These are phyloP conservation scores for Myotis pilosus DNA, from an alignment of 2,797 vertebrate species.

Conservation along the genomic window DNA sequence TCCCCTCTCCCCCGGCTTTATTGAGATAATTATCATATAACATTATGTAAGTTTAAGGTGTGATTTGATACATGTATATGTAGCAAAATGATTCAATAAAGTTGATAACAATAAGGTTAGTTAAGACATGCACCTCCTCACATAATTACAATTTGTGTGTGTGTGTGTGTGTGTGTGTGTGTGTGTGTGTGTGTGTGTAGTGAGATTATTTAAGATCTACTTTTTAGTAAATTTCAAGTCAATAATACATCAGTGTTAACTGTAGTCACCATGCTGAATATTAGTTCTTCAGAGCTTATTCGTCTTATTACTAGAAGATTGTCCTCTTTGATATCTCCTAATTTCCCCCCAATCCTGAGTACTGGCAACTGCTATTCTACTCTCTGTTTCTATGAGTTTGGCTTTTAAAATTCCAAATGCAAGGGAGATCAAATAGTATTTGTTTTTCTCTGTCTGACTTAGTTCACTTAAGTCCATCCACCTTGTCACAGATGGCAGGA, in stretches of 20 bases:
- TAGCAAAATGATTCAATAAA: background rate
- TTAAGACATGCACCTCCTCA: background rate
- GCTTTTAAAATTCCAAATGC: background rate
- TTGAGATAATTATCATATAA: background rate
- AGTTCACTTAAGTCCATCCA: background rate
- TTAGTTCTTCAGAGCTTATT: background rate
- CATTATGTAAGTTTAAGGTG: background rate
- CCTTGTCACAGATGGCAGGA: background rate
- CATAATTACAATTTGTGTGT: background rate
- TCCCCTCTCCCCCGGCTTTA: background rate
- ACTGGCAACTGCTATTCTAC: background rate
- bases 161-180: too few relatives aligned
- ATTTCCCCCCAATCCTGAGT: background rate
- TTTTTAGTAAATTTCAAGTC: background rate
- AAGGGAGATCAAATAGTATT: background rate
- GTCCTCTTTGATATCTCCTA: background rate
- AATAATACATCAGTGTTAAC: background rate
- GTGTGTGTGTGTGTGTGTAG: background rate
- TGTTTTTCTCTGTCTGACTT: background rate
- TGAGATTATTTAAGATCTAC: background rate
- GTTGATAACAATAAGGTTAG: background rate
- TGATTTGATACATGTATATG: background rate
- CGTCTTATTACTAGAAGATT: background rate
- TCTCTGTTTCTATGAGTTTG: background rate
- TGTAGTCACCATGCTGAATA: background rate